Percentiles rank a stretch among this genome's conserved stretches.
Conservation (phyloP, 2,113 vertebrate species). For the Galbula dea region DNA sequence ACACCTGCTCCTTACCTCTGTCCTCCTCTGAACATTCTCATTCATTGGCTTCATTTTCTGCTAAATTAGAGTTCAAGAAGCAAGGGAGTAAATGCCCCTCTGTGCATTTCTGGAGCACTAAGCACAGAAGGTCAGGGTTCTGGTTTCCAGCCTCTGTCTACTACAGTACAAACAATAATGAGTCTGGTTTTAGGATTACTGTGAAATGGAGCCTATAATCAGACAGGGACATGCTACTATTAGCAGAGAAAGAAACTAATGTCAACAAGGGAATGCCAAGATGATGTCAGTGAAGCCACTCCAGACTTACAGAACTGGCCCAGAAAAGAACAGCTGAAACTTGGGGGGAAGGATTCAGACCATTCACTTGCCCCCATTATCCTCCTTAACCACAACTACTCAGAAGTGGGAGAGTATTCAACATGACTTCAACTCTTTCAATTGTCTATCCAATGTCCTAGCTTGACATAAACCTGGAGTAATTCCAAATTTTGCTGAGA, state of each 20-base stretch:
- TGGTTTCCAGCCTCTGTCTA: neutral
- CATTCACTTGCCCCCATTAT: neutral
- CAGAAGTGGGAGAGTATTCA: neutral
- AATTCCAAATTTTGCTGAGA: neutral
- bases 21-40: neutral
- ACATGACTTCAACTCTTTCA: neutral
- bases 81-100: neutral
- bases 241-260: neutral
- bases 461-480: neutral
- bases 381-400: neutral
- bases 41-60: conserved; percentile 25
- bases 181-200: neutral
- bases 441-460: neutral
- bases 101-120: neutral
- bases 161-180: neutral
- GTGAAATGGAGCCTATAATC: neutral
- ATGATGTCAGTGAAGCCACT: neutral
- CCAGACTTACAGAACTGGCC: neutral
- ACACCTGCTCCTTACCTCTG: neutral
- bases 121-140: conserved; percentile 8
- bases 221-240: neutral
- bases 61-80: conserved; percentile 17
- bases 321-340: neutral
- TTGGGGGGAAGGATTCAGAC: neutral
- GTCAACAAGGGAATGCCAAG: neutral